A percentile compares a stretch with the other conserved stretches of the same genome.
phyloP scores from a whole-genome alignment of 2,888 invertebrate species.

The Beris morrisii region DNA sequence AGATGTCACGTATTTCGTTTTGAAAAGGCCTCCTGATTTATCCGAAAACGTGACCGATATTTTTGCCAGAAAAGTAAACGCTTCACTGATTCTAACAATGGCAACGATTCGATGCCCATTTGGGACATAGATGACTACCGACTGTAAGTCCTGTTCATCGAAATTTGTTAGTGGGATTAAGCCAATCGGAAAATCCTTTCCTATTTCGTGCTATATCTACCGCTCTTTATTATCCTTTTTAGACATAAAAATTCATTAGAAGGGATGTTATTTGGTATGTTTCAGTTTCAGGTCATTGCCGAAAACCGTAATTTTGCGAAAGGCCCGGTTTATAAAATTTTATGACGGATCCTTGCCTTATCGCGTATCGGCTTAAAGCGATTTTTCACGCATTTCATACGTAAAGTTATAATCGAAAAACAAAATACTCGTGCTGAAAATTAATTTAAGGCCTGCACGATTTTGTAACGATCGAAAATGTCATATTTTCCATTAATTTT shows the following conservation, averaged over 20 bases:
- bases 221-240: constrained; percentile 25
- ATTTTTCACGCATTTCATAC: too few species aligned
- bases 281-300: not conserved
- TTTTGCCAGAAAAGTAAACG: constrained; percentile 36
- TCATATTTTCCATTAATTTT: too few species aligned
- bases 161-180: constrained; percentile 28
- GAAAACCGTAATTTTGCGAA: too few species aligned
- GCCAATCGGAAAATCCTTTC: constrained; percentile 20
- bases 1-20: constrained; percentile 36
- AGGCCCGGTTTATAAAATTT: too few species aligned
- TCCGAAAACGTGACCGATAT: constrained; percentile 37
- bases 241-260: constrained; percentile 30
- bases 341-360: too few species aligned
- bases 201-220: constrained; percentile 4
- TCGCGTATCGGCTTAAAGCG: too few species aligned
- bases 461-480: too few species aligned
- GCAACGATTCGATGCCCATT: constrained; percentile 25
- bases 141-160: constrained; percentile 1
- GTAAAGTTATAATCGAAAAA: too few species aligned
- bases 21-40: constrained; percentile 37
- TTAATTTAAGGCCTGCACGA: too few species aligned
- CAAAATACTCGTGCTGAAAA: too few species aligned
- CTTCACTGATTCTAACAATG: constrained; percentile 31
- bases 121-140: constrained; percentile 9
- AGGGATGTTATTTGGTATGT: constrained; percentile 18